These are phyloP conservation scores for Tribolium madens DNA, from an alignment of 1,140 invertebrate species.

Conservation along the genomic window DNA sequence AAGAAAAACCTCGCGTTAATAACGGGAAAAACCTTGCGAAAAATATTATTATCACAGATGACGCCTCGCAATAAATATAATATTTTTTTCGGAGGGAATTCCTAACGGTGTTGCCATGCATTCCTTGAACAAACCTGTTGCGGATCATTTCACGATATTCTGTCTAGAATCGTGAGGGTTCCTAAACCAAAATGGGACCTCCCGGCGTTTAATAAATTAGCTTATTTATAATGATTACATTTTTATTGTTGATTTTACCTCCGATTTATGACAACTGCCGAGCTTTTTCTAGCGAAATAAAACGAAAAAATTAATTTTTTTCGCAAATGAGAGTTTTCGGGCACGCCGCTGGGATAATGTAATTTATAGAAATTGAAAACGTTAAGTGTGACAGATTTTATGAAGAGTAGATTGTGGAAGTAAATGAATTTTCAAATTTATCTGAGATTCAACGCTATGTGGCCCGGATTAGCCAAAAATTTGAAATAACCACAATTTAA, in stretches of 20 bases:
- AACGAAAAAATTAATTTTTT: neutral
- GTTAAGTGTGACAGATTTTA: neutral
- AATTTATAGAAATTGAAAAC: neutral
- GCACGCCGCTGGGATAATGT: neutral
- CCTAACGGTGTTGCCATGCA: constrained; percentile 32
- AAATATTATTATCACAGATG: neutral
- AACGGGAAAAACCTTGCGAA: neutral
- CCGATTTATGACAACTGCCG: constrained; percentile 9
- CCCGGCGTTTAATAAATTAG: constrained; percentile 14
- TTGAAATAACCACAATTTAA: too few relatives aligned
- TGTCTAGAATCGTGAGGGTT: constrained; percentile 12
- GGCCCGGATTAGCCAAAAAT: neutral
- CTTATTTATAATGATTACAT: constrained; percentile 28
- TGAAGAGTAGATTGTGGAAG: neutral
- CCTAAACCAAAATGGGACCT: neutral
- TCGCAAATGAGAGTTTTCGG: neutral
- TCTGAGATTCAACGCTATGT: neutral
- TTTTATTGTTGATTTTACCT: constrained; percentile 15
- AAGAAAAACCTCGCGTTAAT: constrained; percentile 1
- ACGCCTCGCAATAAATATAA: neutral
- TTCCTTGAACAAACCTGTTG: constrained; percentile 19
- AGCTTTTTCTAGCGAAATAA: neutral
- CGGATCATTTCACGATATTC: constrained; percentile 4
- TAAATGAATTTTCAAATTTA: neutral
- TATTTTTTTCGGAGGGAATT: constrained; percentile 8